A percentile compares a stretch with the other conserved stretches of the same genome.
These are phyloP conservation scores for Clarias magur DNA, from an alignment of 2,113 vertebrate genomes.

Conservation along the genomic window DNA sequence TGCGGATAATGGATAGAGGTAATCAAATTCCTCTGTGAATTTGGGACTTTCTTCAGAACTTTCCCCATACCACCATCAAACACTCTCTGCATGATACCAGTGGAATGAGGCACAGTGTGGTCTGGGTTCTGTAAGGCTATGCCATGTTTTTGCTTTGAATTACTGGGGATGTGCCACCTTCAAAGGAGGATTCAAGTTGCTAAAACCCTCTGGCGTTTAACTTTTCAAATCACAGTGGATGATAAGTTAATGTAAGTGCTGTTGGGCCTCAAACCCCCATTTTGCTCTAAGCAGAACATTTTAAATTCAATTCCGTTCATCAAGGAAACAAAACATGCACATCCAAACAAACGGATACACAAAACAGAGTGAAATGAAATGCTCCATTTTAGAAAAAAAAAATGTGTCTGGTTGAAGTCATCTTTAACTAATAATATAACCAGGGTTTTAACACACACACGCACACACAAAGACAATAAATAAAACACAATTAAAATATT, in stretches of 20 bases:
- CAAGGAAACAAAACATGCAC: not conserved
- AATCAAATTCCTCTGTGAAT: constrained; percentile 98
- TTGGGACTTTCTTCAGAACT: constrained; percentile 98
- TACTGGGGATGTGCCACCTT: constrained; percentile 43
- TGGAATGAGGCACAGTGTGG: constrained; percentile 40
- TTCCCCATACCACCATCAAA: constrained; percentile 81
- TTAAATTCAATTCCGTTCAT: constrained; percentile 22
- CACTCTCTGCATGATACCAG: constrained; percentile 48
- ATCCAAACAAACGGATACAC: constrained; percentile 19
- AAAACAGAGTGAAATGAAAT: not conserved
- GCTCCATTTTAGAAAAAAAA: not conserved
- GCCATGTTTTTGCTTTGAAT: constrained; percentile 33
- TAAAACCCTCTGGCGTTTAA: constrained; percentile 31
- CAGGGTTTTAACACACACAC: not conserved
- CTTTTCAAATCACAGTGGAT: constrained; percentile 27
- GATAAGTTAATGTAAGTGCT: constrained; percentile 32
- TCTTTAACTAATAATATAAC: not conserved
- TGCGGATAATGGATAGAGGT: constrained; percentile 98
- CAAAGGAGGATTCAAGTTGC: constrained; percentile 40
- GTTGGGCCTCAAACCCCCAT: constrained; percentile 32
- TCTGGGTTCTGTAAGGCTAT: constrained; percentile 29
- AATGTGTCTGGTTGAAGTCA: not conserved
- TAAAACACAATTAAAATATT: not conserved
- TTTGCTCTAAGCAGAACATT: constrained; percentile 23
- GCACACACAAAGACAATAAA: not conserved